Base-by-base conservation (phyloP, 2,888 invertebrate species). In the Helleia helle region DNA sequence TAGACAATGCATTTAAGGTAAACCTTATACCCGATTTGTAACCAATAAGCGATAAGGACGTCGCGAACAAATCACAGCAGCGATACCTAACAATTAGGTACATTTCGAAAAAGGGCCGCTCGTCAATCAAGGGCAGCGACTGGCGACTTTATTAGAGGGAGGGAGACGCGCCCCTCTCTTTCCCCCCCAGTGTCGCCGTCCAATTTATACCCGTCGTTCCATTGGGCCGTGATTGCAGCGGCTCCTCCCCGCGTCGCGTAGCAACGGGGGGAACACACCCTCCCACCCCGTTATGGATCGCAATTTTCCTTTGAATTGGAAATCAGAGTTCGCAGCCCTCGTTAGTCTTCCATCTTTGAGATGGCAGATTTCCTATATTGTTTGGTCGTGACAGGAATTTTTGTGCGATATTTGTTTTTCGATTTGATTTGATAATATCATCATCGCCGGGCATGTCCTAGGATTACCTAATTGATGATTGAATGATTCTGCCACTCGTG, bases 231-330 rank as follows among this genome's bases (percentile, higher is more conserved):
- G 86, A 86, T 86, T 86, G 77, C 73, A 66, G 83, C 71, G 81
- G 70, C 87, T 85, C 86, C 87, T 85, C 88, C 88, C 88, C 84
- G 86, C 88, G 88, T 88, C 84, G 76, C 87, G 75, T 87, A 83
- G 87, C 86, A 81, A 88, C 88, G 83, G 72, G 80, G 75, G 84
- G 73, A 69, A 52, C 61, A 68, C 66, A 58, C 61, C 40, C 50
- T 55, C 67, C 64, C 58, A 70, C 72, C 71, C 66, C 71, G 74
- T 77, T 79, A 79, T 79, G 76, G 81, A 85, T 84, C 81, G 85
- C 86, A 85, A 85, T 86, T 86, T 85, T 83, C 84, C 84, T 84
- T 83, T 84, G 85, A 86, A 86, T 85, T 83, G 85, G 83, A 86
- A 85, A 86, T 86, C 85, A 86, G 84, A 84, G 83, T 77, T 65